Conservation (phyloP, 2,797 vertebrate genomes). For the Poecilia wingei region DNA sequence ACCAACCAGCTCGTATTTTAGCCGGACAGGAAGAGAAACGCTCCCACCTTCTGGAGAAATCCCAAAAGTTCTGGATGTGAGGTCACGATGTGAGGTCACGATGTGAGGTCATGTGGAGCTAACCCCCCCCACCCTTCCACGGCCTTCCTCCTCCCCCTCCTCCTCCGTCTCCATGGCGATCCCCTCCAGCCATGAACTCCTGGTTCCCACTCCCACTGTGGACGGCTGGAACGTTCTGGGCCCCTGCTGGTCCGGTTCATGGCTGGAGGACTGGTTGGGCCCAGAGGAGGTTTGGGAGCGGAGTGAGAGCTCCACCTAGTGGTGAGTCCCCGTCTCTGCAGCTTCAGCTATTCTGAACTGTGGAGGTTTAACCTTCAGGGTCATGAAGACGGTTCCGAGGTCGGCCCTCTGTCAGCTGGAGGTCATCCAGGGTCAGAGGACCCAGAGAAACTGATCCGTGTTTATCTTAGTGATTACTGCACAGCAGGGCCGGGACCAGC, state of each 20-base stretch:
- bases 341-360: background rate
- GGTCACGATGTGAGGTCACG: conserved; percentile 23
- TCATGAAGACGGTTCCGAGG: too few species aligned
- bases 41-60: background rate
- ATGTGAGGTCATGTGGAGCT: background rate
- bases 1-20: conserved; percentile 94
- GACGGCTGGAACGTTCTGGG: background rate
- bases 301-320: conserved; percentile 69
- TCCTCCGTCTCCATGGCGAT: conserved; percentile 19
- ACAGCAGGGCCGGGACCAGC: too few species aligned
- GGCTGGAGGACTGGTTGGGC: conserved; percentile 1
- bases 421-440: too few species aligned
- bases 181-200: conserved; percentile 40
- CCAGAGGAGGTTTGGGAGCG: conserved; percentile 14
- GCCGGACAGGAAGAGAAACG: conserved; percentile 18
- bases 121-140: background rate
- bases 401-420: too few species aligned
- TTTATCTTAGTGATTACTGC: too few species aligned
- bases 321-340: conserved; percentile 14
- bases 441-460: too few species aligned
- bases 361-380: too few species aligned
- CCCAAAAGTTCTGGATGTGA: background rate
- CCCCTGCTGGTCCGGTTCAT: background rate
- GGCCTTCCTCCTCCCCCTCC: conserved; percentile 32
- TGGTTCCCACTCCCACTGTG: conserved; percentile 10